Evolutionary conservation across 2,113 vertebrate genomes (phyloP), one percentile per base, ranked within the genome.

Genomic region (Buteo buteo): DNA sequence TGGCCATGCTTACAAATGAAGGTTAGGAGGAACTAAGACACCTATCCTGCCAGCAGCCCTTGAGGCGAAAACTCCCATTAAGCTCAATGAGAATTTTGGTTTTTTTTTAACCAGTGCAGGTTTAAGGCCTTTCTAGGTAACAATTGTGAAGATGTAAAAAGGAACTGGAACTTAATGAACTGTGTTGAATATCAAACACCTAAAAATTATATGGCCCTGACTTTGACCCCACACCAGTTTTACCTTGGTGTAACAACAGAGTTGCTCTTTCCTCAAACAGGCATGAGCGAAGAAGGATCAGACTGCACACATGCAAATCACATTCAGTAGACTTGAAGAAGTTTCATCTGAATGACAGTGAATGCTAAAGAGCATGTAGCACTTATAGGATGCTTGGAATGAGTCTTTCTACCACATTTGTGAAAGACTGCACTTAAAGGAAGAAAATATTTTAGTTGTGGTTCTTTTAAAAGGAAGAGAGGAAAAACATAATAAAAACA

Each of bases 41-140:
- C 93, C 91, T 92, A 78, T 82, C 83, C 92, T 96, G 82, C 79
- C 89, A 94, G 92, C 86, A 95, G 95, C 95, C 95, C 93, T 96
- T 97, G 74, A 58, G 91, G 94, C 93, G 92, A 97, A 96, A 98
- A 93, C 65, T 94, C 97, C 87, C 95, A 96, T 96, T 90, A 58
- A 78, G 32, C 14, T 94, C 79, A 97, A 96, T 88, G 96, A 80
- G 96, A 97, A 76, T 88, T 54, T 17, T 16, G 52, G 26, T 3
- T 0, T 45, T 49, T 49, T 93, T 90, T 91, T n/a, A 93, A 89
- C 71, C 93, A 94, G 93, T 76, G 95, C 93, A 97, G 95, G 94
- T 96, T 97, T 97, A 97, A 97, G 97, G 94, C 87, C 95, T 90
- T 94, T 88, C 70, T 78, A 97, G 95, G 92, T 92, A 96, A 89